Conservation (phyloP, 2,797 vertebrate species). For the Lepilemur ruficaudatus region DNA sequence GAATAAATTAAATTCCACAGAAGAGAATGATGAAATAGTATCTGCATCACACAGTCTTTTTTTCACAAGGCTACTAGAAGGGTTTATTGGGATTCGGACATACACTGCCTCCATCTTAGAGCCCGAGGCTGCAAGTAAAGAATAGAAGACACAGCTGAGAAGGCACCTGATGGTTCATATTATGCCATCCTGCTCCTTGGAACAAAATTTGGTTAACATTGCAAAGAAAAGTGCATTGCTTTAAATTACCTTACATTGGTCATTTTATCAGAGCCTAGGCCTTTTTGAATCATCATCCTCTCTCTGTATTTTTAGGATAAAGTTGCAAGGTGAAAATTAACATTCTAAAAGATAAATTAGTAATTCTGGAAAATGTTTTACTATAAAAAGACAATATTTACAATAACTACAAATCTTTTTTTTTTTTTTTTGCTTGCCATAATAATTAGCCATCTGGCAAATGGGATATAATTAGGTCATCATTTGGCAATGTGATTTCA, state of each 20-base stretch:
- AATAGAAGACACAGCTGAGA: neutral
- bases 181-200: neutral
- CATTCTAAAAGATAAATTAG: slow-evolving; percentile 55
- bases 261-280: neutral
- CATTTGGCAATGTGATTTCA: slow-evolving; percentile 66
- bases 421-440: slow-evolving; percentile 40
- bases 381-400: slow-evolving; percentile 69
- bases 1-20: neutral
- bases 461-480: slow-evolving; percentile 76
- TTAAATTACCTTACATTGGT: neutral
- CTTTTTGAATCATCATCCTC: neutral
- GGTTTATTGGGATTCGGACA: neutral
- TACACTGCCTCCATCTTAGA: neutral
- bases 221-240: neutral
- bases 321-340: slow-evolving; percentile 33
- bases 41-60: neutral
- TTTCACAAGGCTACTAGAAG: neutral
- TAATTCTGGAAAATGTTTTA: slow-evolving; percentile 61
- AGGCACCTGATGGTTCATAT: neutral
- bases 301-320: slow-evolving; percentile 1
- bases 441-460: slow-evolving; percentile 79
- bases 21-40: neutral
- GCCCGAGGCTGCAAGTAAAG: neutral
- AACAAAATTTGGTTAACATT: slow-evolving; percentile 17
- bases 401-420: slow-evolving; percentile 49